Percentiles rank a stretch among this genome's conserved stretches.
Evolutionary conservation across 2,113 vertebrate genomes (phyloP).

Genomic region (Apeltes quadracus): DNA sequence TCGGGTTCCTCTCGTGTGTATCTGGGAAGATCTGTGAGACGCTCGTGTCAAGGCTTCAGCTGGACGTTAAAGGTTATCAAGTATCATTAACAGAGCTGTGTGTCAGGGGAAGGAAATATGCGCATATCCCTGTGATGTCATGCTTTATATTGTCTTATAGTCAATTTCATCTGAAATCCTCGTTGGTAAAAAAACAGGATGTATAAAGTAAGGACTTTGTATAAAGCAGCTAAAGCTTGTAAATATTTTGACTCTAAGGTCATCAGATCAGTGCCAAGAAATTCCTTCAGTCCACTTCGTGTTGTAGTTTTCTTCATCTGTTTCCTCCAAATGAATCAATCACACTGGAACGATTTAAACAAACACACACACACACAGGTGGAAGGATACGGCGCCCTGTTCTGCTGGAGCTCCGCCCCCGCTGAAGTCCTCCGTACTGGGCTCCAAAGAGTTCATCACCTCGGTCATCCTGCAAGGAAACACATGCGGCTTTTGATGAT

Average conservation of each 20-base stretch:
- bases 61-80: background rate
- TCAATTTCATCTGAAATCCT: background rate
- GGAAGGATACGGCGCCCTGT: slow-evolving; percentile 80
- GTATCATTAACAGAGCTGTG: slow-evolving; percentile 2
- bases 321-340: background rate
- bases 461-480: slow-evolving; percentile 85
- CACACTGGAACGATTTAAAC: slow-evolving; percentile 3
- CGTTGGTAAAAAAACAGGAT: background rate
- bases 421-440: slow-evolving; percentile 83
- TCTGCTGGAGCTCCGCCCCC: slow-evolving; percentile 79
- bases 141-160: background rate
- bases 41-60: slow-evolving; percentile 55
- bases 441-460: slow-evolving; percentile 88
- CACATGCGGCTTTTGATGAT: too few relatives aligned
- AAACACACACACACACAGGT: slow-evolving; percentile 64
- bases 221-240: background rate
- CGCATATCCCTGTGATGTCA: background rate
- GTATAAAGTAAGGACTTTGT: background rate
- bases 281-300: background rate
- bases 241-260: too few relatives aligned
- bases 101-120: slow-evolving; percentile 11
- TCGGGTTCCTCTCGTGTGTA: slow-evolving; percentile 85
- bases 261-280: too few relatives aligned
- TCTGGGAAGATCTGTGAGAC: slow-evolving; percentile 84
- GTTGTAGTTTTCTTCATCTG: background rate